Base-by-base conservation (phyloP, 2,113 vertebrate genomes). In the Epinephelus lanceolatus region DNA sequence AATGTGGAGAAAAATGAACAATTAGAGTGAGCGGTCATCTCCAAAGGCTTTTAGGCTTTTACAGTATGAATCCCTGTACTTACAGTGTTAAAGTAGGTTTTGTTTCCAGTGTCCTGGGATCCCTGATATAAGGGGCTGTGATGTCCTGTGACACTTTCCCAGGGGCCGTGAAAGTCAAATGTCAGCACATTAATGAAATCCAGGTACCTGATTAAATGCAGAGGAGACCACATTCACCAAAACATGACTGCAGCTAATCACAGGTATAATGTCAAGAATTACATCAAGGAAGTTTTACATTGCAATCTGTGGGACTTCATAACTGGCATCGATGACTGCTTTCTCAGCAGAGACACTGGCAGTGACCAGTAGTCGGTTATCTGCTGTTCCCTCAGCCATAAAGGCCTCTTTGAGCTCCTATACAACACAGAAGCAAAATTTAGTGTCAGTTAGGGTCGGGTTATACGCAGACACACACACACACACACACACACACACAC, bases 141-240 rank as follows among this genome's bases (percentile, higher is more conserved):
- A 6, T 96, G 95, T 33, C 95, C 95, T 10, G 94, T 95, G 69
- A 89, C 74, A 14, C 2, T 80, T 33, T 95, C 94, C 93, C 87
- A 95, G 18, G 94, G 83, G 40, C 94, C 93, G 3, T 94, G 94
- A 77, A 96, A 91, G 76, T 97, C 95, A 6, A 95, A 96, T n/a
- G 95, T 92, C 95, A 96, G 91, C 7, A 96, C 89, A 78, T 90
- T 96, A 47, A 96, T 85, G 67, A 96, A 95, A 75, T 96, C 95
- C 78, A 96, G 82, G 71, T 69, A 47, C 79, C 96, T 96, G 60
- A 33, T 21, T n/a, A 69, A 74, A 67, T 27, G 18, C 18, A 53
- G 10, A 71, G 5, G 7, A 80, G 19, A 65, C 17, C 19, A 33
- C 3, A 1, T 42, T 82, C 0, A 74, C 3, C 13, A 57, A 57